Evolutionary conservation across 2,797 vertebrate genomes (phyloP).

Genomic region (Serranus cabrilla): DNA sequence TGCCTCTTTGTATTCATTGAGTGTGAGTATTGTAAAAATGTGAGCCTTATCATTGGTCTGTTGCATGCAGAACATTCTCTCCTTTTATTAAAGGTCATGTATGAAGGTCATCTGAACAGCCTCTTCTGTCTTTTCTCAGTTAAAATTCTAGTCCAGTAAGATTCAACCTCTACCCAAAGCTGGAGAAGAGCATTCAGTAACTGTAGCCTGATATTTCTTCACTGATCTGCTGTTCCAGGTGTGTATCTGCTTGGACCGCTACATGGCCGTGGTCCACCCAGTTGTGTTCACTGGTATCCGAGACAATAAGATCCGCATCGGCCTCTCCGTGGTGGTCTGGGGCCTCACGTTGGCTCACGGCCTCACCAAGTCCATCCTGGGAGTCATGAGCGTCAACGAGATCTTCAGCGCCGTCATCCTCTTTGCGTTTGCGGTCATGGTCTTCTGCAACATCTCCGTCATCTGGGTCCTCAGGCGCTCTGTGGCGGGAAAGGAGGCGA

Average conservation of each 20-base stretch:
- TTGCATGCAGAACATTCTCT: background rate
- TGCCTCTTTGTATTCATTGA: background rate
- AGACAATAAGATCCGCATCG: conserved; percentile 73
- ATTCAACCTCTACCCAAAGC: background rate
- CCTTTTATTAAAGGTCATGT: background rate
- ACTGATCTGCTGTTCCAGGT: conserved; percentile 56
- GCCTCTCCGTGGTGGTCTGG: conserved; percentile 74
- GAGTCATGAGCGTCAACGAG: conserved; percentile 61
- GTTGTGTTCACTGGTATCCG: conserved; percentile 77
- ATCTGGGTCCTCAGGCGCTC: conserved; percentile 85
- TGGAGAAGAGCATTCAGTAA: background rate
- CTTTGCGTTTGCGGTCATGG: conserved; percentile 79
- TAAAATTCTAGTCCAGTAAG: no score
- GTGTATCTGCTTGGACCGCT: conserved; percentile 85
- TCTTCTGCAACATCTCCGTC: conserved; percentile 85
- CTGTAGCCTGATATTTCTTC: background rate
- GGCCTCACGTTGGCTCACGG: conserved; percentile 72
- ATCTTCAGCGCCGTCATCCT: conserved; percentile 83
- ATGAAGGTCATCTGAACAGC: background rate
- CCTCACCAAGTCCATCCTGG: conserved; percentile 71
- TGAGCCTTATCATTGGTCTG: background rate
- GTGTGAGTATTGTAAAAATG: background rate
- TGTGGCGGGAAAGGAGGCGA: conserved; percentile 79
- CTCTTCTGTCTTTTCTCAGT: background rate
- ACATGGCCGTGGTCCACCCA: conserved; percentile 84